These are phyloP conservation scores for Chaetura pelagica DNA, from an alignment of 2,113 vertebrate genomes.

Conservation along the genomic window DNA sequence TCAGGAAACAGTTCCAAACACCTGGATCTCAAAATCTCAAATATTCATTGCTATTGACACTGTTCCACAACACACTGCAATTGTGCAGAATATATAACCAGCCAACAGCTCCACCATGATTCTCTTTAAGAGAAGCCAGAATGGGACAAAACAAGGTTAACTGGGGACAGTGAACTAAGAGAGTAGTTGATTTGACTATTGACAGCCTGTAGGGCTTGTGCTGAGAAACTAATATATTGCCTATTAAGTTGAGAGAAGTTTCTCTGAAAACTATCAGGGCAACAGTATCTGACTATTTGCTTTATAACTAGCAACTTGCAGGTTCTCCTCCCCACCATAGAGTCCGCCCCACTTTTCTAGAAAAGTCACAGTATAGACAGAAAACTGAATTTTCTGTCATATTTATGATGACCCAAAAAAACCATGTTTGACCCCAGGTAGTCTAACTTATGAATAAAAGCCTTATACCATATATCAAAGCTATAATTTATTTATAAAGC, in stretches of 20 bases:
- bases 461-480: neutral
- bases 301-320: neutral
- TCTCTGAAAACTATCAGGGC: neutral
- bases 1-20: neutral
- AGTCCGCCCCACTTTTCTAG: neutral
- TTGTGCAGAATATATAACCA: neutral
- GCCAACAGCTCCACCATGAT: neutral
- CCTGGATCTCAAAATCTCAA: neutral
- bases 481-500: conserved; percentile 11
- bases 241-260: neutral
- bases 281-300: neutral
- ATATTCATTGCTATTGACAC: neutral
- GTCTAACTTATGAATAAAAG: neutral
- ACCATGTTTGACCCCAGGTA: neutral
- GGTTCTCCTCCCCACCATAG: rapidly evolving
- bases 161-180: neutral
- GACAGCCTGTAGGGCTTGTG: neutral
- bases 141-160: neutral
- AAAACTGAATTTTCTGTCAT: neutral
- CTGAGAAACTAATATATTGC: neutral
- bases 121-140: neutral
- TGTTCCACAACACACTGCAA: neutral
- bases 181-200: neutral
- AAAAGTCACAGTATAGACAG: neutral
- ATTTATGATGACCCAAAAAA: neutral